Percentiles rank a stretch among this genome's conserved stretches.
Evolutionary conservation across 2,113 vertebrate genomes (phyloP).

Genomic region (Petaurus breviceps): DNA sequence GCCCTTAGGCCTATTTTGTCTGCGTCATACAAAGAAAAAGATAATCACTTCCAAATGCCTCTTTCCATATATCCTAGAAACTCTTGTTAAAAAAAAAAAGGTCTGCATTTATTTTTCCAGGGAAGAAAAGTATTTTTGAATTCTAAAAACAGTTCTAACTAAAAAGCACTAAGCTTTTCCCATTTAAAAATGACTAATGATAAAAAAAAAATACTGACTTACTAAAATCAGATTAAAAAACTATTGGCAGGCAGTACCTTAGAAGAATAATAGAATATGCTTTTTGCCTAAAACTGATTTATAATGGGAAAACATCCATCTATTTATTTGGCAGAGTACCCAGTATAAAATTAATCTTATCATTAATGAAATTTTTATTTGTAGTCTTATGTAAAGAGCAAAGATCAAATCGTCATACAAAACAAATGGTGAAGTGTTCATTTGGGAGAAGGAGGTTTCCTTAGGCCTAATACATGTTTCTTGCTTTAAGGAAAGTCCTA

Average conservation of each 20-base stretch:
- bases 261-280: background rate
- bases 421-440: background rate
- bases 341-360: background rate
- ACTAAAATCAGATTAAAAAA: conserved; percentile 47
- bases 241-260: background rate
- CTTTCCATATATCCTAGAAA: conserved; percentile 34
- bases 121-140: background rate
- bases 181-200: conserved; percentile 36
- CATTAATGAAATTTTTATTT: background rate
- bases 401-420: background rate
- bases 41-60: conserved; percentile 37
- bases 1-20: background rate
- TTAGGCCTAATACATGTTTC: background rate
- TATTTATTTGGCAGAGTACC: conserved; percentile 43
- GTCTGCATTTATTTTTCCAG: conserved; percentile 43
- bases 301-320: conserved; percentile 19
- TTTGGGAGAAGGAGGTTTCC: background rate
- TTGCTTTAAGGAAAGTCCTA: background rate
- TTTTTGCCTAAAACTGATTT: conserved; percentile 45
- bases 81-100: conserved; percentile 28
- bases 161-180: conserved; percentile 25
- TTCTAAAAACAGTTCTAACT: conserved; percentile 24
- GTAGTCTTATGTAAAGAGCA: background rate
- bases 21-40: conserved; percentile 38
- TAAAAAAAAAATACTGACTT: conserved; percentile 29